Evolutionary conservation across 2,113 vertebrate genomes (phyloP).

Genomic region (Onychostoma macrolepis): DNA sequence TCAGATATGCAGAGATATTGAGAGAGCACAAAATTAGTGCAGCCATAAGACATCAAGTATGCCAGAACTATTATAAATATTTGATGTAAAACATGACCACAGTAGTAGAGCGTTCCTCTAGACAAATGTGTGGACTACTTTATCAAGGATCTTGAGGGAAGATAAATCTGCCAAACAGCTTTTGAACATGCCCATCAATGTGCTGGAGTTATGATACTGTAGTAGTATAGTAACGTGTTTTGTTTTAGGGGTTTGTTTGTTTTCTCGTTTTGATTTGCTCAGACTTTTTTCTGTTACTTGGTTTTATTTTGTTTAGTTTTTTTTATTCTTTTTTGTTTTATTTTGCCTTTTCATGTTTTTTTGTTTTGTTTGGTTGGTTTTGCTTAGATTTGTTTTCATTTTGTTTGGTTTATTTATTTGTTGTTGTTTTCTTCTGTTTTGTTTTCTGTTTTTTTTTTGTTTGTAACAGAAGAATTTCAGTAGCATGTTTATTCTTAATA

Average conservation of each 20-base stretch:
- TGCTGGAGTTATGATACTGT: conserved; percentile 5
- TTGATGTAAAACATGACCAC: conserved; percentile 32
- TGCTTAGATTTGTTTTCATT: no score
- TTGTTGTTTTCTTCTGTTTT: not conserved
- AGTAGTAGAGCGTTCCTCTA: not conserved
- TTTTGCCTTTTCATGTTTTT: no score
- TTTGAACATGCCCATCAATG: not conserved
- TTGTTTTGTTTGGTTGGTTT: no score
- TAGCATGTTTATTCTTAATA: not conserved
- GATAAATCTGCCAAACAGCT: not conserved
- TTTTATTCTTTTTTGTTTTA: no score
- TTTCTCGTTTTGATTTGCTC: not conserved
- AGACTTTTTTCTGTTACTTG: not conserved
- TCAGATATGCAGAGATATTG: not conserved
- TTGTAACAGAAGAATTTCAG: not conserved
- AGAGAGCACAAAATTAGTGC: conserved; percentile 9
- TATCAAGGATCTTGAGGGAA: not conserved
- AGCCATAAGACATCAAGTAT: not conserved
- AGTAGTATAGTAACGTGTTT: not conserved
- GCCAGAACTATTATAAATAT: conserved; percentile 23
- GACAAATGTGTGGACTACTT: not conserved
- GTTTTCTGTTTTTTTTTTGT: no score
- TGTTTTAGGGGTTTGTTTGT: not conserved
- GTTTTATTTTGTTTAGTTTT: not conserved
- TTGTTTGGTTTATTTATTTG: no score